phyloP scores from a whole-genome alignment of 2,797 vertebrate species.

The Eupleurogrammus muticus region DNA sequence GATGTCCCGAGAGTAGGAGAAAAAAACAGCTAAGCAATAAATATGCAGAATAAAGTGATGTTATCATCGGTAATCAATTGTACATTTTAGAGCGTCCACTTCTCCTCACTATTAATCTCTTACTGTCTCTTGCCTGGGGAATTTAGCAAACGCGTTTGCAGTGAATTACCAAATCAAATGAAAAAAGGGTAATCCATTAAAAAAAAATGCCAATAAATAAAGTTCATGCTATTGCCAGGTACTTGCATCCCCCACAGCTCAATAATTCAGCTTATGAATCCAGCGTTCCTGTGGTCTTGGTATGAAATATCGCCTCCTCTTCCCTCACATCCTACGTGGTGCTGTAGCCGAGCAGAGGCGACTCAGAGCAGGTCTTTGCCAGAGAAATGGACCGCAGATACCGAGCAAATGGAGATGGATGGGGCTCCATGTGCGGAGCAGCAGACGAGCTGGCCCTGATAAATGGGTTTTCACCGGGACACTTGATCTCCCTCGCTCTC shows the following conservation, averaged over 20 bases:
- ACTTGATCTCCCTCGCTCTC: conserved; percentile 78
- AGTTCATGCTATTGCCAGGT: conserved; percentile 10
- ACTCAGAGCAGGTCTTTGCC: conserved; percentile 56
- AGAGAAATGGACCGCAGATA: conserved; percentile 77
- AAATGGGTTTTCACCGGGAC: conserved; percentile 79
- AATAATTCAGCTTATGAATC: neutral
- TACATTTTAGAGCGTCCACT: conserved; percentile 58
- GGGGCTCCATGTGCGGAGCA: conserved; percentile 72
- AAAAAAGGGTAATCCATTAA: conserved; percentile 43
- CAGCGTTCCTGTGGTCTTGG: conserved; percentile 10
- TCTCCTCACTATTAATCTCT: conserved; percentile 64
- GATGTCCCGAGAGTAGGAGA: conserved; percentile 28
- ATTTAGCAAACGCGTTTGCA: conserved; percentile 37
- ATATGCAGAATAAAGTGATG: conserved; percentile 70
- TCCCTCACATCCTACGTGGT: conserved; percentile 7
- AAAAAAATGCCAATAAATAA: conserved; percentile 35
- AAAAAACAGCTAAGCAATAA: conserved; percentile 67
- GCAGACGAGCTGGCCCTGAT: conserved; percentile 80
- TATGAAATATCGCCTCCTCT: conserved; percentile 16
- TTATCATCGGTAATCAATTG: conserved; percentile 71
- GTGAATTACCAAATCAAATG: conserved; percentile 49
- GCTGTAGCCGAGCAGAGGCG: conserved; percentile 34
- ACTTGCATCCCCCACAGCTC: conserved; percentile 3
- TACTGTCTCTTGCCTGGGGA: conserved; percentile 20
- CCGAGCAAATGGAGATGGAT: conserved; percentile 81